Base-by-base conservation (phyloP, 2,888 invertebrate genomes). In the Sphinx pinastri region DNA sequence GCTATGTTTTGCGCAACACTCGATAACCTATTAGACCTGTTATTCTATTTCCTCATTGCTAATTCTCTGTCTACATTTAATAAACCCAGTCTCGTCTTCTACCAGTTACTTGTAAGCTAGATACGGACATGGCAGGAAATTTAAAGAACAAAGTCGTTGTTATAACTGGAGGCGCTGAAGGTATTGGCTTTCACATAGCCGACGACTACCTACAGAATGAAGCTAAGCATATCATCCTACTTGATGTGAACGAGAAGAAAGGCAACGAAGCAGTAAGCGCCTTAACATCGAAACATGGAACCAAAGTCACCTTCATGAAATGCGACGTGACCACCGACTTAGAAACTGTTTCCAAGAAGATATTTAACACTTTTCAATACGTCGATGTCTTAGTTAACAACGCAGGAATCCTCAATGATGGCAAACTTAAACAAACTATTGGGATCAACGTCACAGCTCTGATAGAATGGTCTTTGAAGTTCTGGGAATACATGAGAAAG, bases 401-500 rank as follows among this genome's bases (percentile, higher is more conserved):
- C 60, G 93, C 92, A 68, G 92, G 92, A 11, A 82, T 93, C 47
- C 63, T 83, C 0, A 77, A 84, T 54, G 86, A 86, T 0, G 69
- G 71, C 13, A 14, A 69, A 2, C n/a, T 70, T 1, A 84, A 77
- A 68, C 79, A 81, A 69, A 86, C 85, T 0, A 84, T 89, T 8
- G 82, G 82, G 38, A 85, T 92, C 5, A 94, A 94, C 55, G 83
- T 85, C 0, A 81, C 79, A 8, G 83, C 84, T 0, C 63, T 88
- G 0, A 80, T 87, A 10, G 83, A 84, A 63, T 88, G 95, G 76
- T 92, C 92, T 0, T 76, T 94, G 25, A 88, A 95, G 58, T 95
- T 93, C 58, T 88, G 95, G 80, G 89, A 95, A 72, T 90, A 94
- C 79, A 94, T 95, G 94, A 89, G 95, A 38, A 91, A 85, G 57